Evolutionary conservation across 2,113 vertebrate genomes (phyloP).

Genomic region (Melanocharis versteri): DNA sequence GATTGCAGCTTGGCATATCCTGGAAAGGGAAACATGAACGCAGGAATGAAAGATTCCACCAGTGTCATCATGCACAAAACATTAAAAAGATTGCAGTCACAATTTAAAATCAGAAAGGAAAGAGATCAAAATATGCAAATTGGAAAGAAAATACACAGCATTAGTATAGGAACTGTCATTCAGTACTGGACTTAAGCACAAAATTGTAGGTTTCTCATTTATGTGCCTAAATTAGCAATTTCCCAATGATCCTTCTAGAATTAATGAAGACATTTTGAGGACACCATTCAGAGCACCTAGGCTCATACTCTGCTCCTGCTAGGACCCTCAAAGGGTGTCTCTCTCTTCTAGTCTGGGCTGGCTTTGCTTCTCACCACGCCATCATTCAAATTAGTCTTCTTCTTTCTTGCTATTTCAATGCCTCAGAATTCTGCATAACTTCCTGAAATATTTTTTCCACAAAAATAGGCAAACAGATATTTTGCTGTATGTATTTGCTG

Average conservation of each 20-base stretch:
- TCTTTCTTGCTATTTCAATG: not conserved
- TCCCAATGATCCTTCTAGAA: not conserved
- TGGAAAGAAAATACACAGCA: not conserved
- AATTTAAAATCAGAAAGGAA: not conserved
- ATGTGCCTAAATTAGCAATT: not conserved
- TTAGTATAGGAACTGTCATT: not conserved
- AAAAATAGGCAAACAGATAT: not conserved
- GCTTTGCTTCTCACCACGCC: not conserved
- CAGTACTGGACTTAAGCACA: not conserved
- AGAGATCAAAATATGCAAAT: not conserved
- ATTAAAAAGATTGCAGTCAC: not conserved
- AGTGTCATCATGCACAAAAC: not conserved
- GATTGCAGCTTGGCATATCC: not conserved
- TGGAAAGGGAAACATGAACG: not conserved
- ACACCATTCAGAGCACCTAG: not conserved
- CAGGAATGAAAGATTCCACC: not conserved
- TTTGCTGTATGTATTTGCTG: not conserved
- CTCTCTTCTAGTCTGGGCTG: not conserved
- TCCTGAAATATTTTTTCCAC: not conserved
- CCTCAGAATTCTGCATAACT: not conserved
- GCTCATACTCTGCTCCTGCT: not conserved
- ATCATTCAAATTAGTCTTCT: not conserved
- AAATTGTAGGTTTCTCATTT: not conserved
- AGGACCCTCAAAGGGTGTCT: not conserved
- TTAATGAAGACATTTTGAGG: fast-evolving